phyloP scores from a whole-genome alignment of 1,140 invertebrate species.

The Dufourea novaeangliae region DNA sequence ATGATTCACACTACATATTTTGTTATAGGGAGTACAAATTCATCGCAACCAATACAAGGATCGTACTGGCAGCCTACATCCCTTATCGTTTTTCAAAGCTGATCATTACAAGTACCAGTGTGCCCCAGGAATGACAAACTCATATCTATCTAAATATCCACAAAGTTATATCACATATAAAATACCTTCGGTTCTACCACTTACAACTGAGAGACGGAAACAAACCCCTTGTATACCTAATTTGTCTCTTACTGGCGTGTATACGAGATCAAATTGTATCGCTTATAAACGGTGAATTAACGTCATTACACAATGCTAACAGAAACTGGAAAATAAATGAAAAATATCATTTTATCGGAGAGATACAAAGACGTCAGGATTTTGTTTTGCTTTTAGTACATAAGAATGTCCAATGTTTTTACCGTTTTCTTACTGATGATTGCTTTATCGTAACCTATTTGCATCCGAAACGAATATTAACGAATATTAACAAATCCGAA shows the following conservation, averaged over 20 bases:
- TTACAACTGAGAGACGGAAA: conserved; percentile 78
- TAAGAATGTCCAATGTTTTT: no score
- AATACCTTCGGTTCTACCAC: conserved; percentile 81
- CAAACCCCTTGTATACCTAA: conserved; percentile 80
- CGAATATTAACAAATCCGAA: no score
- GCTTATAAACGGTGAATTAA: conserved; percentile 63
- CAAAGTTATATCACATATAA: conserved; percentile 82
- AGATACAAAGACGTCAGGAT: no score
- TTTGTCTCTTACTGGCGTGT: conserved; percentile 80
- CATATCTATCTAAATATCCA: conserved; percentile 77
- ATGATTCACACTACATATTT: no score
- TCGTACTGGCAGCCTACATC: conserved; percentile 80
- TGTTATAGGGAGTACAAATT: conserved; percentile 81
- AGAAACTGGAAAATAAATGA: not conserved
- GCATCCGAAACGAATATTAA: no score
- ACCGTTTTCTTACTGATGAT: no score
- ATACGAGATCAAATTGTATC: conserved; percentile 53
- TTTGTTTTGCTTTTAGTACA: no score
- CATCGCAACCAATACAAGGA: conserved; percentile 84
- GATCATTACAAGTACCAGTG: conserved; percentile 81
- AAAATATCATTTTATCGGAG: no score
- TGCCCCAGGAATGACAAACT: conserved; percentile 74
- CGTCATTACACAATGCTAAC: not conserved
- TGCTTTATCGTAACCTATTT: no score
- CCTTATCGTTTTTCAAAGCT: conserved; percentile 81